Conservation (phyloP, 1,140 invertebrate genomes). For the Drosophila truncata region DNA sequence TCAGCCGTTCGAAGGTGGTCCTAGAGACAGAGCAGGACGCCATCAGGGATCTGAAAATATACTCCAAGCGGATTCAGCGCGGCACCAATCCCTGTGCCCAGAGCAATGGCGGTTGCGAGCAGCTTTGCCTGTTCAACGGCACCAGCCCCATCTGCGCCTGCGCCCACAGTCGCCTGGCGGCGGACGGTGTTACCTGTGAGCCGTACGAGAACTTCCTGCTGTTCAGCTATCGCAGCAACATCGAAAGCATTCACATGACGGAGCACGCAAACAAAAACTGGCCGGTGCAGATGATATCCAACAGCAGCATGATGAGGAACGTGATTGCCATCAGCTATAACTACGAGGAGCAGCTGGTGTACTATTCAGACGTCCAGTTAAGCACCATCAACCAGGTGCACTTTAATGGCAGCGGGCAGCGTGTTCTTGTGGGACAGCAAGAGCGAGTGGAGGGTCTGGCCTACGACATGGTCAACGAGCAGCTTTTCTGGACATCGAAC, state of each 20-base stretch:
- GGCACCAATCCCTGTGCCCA: slow-evolving; percentile 89
- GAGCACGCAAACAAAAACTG: slow-evolving; percentile 90
- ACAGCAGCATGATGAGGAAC: slow-evolving; percentile 90
- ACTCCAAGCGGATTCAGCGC: slow-evolving; percentile 87
- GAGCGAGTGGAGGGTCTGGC: slow-evolving; percentile 94
- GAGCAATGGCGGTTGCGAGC: slow-evolving; percentile 92
- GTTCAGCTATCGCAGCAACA: slow-evolving; percentile 90
- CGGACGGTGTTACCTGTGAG: slow-evolving; percentile 88
- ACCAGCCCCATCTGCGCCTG: slow-evolving; percentile 89
- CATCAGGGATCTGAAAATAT: slow-evolving; percentile 90
- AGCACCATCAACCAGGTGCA: slow-evolving; percentile 93
- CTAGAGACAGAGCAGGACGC: slow-evolving; percentile 88
- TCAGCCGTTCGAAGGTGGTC: slow-evolving; percentile 87
- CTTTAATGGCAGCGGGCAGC: slow-evolving; percentile 92
- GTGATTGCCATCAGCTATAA: slow-evolving; percentile 94
- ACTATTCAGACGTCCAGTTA: slow-evolving; percentile 95
- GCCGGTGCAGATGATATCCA: slow-evolving; percentile 91
- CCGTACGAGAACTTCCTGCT: slow-evolving; percentile 92
- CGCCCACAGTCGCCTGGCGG: slow-evolving; percentile 89
- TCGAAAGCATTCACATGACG: slow-evolving; percentile 91
- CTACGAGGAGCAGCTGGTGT: slow-evolving; percentile 89
- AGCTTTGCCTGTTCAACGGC: slow-evolving; percentile 93
- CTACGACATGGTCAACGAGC: slow-evolving; percentile 88
- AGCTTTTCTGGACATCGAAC: slow-evolving; percentile 95
- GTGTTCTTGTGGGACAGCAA: slow-evolving; percentile 90